Evolutionary conservation across 2,888 invertebrate species (phyloP).

Genomic region (Eumerus sabulonum): DNA sequence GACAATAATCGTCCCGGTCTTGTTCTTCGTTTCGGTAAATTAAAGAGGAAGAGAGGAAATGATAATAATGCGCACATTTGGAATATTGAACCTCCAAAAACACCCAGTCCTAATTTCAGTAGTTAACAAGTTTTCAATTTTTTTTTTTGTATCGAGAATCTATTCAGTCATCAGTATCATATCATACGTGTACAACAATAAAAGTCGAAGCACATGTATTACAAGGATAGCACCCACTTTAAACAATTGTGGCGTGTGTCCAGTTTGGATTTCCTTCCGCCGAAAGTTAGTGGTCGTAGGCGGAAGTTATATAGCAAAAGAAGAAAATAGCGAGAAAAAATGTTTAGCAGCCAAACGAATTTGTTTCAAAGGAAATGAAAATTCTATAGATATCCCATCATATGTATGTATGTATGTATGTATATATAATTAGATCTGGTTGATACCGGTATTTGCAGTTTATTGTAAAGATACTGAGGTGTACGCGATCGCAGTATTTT

Average conservation of each 20-base stretch:
- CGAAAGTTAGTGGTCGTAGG: constrained; percentile 56
- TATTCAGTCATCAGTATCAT: neutral
- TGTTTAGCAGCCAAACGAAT: constrained; percentile 19
- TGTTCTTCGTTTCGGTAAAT: too few relatives aligned
- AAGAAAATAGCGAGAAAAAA: constrained; percentile 1
- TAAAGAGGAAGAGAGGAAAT: too few relatives aligned
- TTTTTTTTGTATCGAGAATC: too few relatives aligned
- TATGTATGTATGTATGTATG: too few relatives aligned
- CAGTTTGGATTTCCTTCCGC: constrained; percentile 50
- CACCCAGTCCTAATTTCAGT: neutral
- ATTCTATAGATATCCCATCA: constrained; percentile 22
- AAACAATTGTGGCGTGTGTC: constrained; percentile 19
- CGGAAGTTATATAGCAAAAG: constrained; percentile 27
- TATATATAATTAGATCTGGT: too few relatives aligned
- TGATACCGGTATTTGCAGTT: too few relatives aligned
- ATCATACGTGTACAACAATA: constrained; percentile 6
- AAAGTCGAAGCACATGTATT: constrained; percentile 51
- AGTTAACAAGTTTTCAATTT: neutral
- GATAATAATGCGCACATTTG: too few relatives aligned
- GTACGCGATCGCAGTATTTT: too few relatives aligned
- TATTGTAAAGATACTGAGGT: too few relatives aligned
- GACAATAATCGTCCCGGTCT: too few relatives aligned
- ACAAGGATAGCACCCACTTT: constrained; percentile 25
- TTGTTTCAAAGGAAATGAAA: constrained; percentile 32
- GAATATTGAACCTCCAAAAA: too few relatives aligned